Percentiles rank a stretch among this genome's conserved stretches.
phyloP scores from a whole-genome alignment of 2,888 invertebrate genomes.

The Cephus sareptanus region DNA sequence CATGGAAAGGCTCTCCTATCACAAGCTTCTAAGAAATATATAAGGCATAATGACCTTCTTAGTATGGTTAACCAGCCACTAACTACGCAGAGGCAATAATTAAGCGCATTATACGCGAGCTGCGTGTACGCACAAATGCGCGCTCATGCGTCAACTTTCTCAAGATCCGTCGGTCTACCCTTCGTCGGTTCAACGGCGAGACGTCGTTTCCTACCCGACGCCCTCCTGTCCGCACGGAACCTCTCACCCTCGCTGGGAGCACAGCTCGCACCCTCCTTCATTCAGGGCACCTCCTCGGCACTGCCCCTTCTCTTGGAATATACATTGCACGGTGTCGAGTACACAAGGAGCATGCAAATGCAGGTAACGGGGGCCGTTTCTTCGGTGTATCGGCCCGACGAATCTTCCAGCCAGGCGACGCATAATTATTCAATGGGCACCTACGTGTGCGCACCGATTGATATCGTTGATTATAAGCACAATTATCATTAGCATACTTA shows the following conservation, averaged over 20 bases:
- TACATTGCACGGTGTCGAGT: neutral
- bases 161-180: slow-evolving; percentile 40
- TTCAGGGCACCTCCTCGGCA: slow-evolving; percentile 17
- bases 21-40: slow-evolving; percentile 10
- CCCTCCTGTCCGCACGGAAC: slow-evolving; percentile 5
- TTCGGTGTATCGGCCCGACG: slow-evolving; percentile 45
- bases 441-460: slow-evolving; percentile 50
- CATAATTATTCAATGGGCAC: slow-evolving; percentile 58
- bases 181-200: slow-evolving; percentile 24
- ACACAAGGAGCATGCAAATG: neutral
- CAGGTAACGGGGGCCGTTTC: slow-evolving; percentile 45
- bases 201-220: slow-evolving; percentile 9
- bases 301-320: neutral
- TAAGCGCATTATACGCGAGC: slow-evolving; percentile 46
- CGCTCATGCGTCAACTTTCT: slow-evolving; percentile 59
- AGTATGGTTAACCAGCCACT: slow-evolving; percentile 61
- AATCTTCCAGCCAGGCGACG: slow-evolving; percentile 51
- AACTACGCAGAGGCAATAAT: slow-evolving; percentile 59
- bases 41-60: slow-evolving; percentile 59
- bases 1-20: neutral
- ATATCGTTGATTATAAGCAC: slow-evolving; percentile 56
- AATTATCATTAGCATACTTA: slow-evolving; percentile 57
- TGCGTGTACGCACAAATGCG: slow-evolving; percentile 56
- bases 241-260: slow-evolving; percentile 18
- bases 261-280: slow-evolving; percentile 2